Base-by-base conservation (phyloP, 2,113 vertebrate species). In the Bostrychus sinensis region DNA sequence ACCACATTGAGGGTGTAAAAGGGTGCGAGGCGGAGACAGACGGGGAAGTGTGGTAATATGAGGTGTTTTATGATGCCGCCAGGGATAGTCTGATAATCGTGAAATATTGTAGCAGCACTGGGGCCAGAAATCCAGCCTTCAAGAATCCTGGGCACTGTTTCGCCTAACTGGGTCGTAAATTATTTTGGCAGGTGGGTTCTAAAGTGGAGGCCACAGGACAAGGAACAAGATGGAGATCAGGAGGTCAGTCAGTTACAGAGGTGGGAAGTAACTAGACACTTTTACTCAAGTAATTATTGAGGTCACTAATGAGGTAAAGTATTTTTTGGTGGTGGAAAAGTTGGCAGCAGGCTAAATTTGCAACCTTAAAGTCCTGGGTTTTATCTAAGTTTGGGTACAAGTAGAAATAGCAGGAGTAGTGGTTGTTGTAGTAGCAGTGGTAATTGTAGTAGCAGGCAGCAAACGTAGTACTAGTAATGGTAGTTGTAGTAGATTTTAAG, bases 31-130 rank as follows among this genome's bases (percentile, higher is more conserved):
- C 62, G 69, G 68, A 73, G 69, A 84, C 62, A 74, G 72, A 78
- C 75, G 72, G 64, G 77, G 58, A 89, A 90, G 85, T 83, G 89
- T 79, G 50, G 71, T 63, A 88, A 83, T 77, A 90, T 88, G 82
- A 88, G 80, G 68, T 87, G 82, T 92, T 94, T 92, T 92, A 91
- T 88, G 86, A 88, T 69, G 70, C 82, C 77, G 77, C 64, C 70
- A 86, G 89, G 92, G 88, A 89, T 86, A 84, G 87, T 86, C 89
- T 83, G 81, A 71, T 90, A 89, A 89, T 89, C 69, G 75, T 90
- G 85, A 95, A 94, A 92, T 89, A 91, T 86, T 90, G 93, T 75
- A 74, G 78, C 81, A 78, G 83, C 45, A 45, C 28, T 62, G 83
- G 67, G 80, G 83, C 86, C 91, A 84, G 88, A 88, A 82, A 88